Percentiles rank a stretch among this genome's conserved stretches.
phyloP scores from a whole-genome alignment of 1,140 invertebrate species.

The Ostrea denselamellosa region DNA sequence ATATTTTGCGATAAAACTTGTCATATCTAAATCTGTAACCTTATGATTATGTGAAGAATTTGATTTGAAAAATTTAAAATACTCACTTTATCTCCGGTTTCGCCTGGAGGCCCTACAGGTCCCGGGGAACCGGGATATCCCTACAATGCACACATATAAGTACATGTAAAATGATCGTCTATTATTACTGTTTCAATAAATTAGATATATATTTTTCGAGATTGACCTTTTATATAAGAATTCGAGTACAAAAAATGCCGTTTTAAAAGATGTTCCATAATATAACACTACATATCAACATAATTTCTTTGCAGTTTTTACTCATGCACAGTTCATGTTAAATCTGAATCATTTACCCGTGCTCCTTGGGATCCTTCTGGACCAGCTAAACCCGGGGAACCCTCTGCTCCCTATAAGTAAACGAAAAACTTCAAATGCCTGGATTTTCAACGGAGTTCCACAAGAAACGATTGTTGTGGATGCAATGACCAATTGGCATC shows the following conservation, averaged over 20 bases:
- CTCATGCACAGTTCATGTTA: neutral
- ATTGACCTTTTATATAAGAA: no score
- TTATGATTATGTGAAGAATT: neutral
- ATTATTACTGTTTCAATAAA: no score
- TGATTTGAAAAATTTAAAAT: neutral
- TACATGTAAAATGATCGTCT: neutral
- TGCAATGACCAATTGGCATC: no score
- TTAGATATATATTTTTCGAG: no score
- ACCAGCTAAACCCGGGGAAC: slow-evolving; percentile 66
- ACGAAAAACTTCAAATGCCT: neutral
- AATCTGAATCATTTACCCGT: slow-evolving; percentile 57
- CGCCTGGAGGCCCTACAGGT: slow-evolving; percentile 72
- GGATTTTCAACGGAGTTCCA: neutral
- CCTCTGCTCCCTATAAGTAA: slow-evolving; percentile 67
- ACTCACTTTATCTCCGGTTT: slow-evolving; percentile 76
- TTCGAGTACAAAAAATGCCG: no score
- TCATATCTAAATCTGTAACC: no score
- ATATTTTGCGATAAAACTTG: no score
- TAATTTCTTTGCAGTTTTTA: neutral
- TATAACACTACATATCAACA: no score
- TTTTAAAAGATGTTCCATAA: no score
- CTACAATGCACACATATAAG: no score
- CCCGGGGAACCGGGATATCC: slow-evolving; percentile 71
- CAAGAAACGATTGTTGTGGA: neutral
- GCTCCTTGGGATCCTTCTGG: slow-evolving; percentile 64